Conservation (phyloP, 2,797 vertebrate genomes). For the Botia kubotai region DNA sequence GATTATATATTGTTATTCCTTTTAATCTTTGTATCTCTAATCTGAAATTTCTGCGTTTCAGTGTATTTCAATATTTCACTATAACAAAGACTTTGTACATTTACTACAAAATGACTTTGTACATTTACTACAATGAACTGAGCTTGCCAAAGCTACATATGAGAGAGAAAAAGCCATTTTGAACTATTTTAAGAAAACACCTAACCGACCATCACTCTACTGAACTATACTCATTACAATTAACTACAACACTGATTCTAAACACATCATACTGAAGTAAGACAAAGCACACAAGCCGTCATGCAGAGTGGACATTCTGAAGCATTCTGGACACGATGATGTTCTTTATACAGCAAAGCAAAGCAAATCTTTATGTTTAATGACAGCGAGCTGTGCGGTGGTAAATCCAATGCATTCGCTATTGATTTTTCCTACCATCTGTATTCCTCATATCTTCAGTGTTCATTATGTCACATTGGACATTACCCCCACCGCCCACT, state of each 20-base stretch:
- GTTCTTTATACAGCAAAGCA: conserved; percentile 53
- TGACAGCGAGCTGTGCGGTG: conserved; percentile 53
- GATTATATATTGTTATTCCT: too few species aligned
- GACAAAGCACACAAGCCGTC: not conserved
- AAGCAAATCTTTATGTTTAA: conserved; percentile 62
- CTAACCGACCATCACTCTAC: not conserved
- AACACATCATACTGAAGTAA: not conserved
- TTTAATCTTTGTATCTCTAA: too few species aligned
- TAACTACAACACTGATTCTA: not conserved
- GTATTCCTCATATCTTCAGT: conserved; percentile 60
- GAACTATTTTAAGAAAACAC: not conserved
- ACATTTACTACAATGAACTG: too few species aligned
- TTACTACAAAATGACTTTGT: too few species aligned
- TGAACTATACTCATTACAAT: not conserved
- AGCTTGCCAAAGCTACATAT: not conserved
- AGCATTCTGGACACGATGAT: conserved; percentile 36
- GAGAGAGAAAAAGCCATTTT: not conserved
- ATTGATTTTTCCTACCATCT: conserved; percentile 62
- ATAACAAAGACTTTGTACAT: too few species aligned
- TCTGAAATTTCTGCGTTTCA: too few species aligned
- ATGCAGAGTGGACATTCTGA: conserved; percentile 5
- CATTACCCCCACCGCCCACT: conserved; percentile 69
- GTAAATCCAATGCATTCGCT: conserved; percentile 62
- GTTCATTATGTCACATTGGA: conserved; percentile 75
- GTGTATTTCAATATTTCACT: too few species aligned